These are phyloP conservation scores for Odontophorus gujanensis DNA, from an alignment of 2,113 vertebrate species.

Conservation along the genomic window DNA sequence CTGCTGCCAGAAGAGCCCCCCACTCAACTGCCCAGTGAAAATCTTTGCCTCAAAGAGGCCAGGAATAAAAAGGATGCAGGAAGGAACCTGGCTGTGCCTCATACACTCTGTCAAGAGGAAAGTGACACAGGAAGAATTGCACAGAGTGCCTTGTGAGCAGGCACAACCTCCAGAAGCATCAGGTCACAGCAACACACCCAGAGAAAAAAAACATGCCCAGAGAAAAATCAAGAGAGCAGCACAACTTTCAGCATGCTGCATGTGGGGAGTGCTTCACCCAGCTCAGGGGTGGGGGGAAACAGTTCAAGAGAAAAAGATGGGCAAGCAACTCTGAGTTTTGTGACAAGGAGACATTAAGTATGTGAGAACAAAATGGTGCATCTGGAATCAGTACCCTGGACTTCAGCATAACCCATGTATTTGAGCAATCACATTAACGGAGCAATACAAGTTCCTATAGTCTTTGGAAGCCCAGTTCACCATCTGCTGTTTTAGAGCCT, in stretches of 20 bases:
- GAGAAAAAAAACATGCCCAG: not conserved
- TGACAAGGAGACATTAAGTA: slow-evolving; percentile 11
- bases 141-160: not conserved
- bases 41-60: not conserved
- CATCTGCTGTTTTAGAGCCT: not conserved
- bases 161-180: slow-evolving; percentile 5
- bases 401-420: not conserved
- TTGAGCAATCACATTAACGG: not conserved
- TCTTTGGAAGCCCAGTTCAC: not conserved
- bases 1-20: slow-evolving; percentile 54
- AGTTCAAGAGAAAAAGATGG: not conserved
- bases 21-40: not conserved
- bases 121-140: not conserved
- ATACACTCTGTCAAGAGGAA: slow-evolving; percentile 27
- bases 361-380: slow-evolving; percentile 64
- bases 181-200: slow-evolving; percentile 34
- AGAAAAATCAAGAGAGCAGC: not conserved
- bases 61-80: slow-evolving; percentile 20
- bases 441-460: not conserved
- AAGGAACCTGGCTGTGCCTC: slow-evolving; percentile 43
- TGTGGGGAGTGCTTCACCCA: not conserved
- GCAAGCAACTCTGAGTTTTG: slow-evolving; percentile 17
- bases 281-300: not conserved
- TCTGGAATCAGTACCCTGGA: slow-evolving; percentile 57
- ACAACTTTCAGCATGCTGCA: not conserved